phyloP scores from a whole-genome alignment of 2,888 invertebrate species.

The Zaprionus bogoriensis region DNA sequence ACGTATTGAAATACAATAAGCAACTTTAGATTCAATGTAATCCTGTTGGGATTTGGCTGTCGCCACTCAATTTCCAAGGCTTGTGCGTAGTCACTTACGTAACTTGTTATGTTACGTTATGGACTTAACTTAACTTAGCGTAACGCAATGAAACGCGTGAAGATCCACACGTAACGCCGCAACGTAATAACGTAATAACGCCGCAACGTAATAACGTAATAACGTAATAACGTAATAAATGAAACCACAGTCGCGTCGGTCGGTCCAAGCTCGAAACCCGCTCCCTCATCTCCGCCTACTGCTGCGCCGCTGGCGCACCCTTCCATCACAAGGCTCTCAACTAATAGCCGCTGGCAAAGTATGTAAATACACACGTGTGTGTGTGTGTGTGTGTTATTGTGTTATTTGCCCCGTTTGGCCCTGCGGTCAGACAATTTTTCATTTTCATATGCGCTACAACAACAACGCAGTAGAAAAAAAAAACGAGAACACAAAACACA shows the following conservation, averaged over 20 bases:
- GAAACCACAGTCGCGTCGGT: constrained; percentile 18
- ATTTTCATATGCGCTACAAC: constrained; percentile 51
- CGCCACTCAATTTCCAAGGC: too few species aligned
- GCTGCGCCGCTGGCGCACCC: neutral
- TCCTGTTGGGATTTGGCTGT: too few species aligned
- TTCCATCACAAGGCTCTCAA: neutral
- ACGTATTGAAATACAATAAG: too few species aligned
- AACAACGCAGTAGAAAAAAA: constrained; percentile 14
- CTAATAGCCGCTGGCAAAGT: constrained; percentile 18
- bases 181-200: constrained; percentile 22
- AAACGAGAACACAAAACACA: constrained; percentile 22
- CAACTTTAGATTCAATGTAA: too few species aligned
- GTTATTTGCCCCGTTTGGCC: constrained; percentile 52
- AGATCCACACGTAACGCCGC: too few species aligned
- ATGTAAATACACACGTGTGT: constrained; percentile 4
- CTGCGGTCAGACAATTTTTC: constrained; percentile 73
- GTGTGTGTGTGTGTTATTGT: constrained; percentile 13
- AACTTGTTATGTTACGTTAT: neutral
- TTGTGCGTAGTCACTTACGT: too few species aligned
- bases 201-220: constrained; percentile 18
- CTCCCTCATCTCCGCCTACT: neutral
- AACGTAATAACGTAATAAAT: constrained; percentile 37
- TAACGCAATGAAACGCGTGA: too few species aligned
- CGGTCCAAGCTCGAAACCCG: neutral
- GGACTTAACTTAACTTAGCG: neutral